Evolutionary conservation across 1,140 invertebrate species (phyloP).

Genomic region (Trachelipus rathkii): DNA sequence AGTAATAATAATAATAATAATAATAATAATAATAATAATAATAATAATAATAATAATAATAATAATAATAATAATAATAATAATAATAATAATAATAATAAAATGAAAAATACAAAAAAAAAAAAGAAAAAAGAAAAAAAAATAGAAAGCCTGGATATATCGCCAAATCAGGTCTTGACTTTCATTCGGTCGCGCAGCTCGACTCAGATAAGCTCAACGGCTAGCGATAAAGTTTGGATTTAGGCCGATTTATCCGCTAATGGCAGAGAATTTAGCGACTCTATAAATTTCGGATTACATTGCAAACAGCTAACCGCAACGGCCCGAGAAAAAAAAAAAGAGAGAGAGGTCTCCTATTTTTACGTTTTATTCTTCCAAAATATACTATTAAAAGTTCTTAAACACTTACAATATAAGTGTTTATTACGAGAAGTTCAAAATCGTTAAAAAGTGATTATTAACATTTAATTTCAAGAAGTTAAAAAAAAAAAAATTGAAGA

Average conservation of each 20-base stretch:
- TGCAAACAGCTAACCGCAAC: slow-evolving; percentile 37
- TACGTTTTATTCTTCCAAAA: background rate
- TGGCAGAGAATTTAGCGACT: slow-evolving; percentile 40
- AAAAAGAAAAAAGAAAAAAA: background rate
- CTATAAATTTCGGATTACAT: slow-evolving; percentile 44
- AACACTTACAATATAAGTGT: slow-evolving; percentile 7
- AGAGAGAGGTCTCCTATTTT: slow-evolving; percentile 7
- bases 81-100: too few relatives aligned
- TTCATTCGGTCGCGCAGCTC: slow-evolving; percentile 26
- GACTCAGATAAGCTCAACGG: slow-evolving; percentile 41
- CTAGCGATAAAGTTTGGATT: slow-evolving; percentile 46
- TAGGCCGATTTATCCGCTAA: slow-evolving; percentile 44
- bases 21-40: too few relatives aligned
- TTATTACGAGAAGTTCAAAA: background rate
- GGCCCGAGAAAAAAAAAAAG: slow-evolving; percentile 10
- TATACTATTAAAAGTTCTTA: slow-evolving; percentile 9
- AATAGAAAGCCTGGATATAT: background rate
- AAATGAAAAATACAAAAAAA: background rate
- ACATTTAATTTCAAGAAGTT: background rate
- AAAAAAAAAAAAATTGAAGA: background rate
- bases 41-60: too few relatives aligned
- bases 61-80: too few relatives aligned
- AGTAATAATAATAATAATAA: too few relatives aligned
- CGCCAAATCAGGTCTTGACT: background rate
- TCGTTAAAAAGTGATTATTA: slow-evolving; percentile 2